Evolutionary conservation across 2,113 vertebrate genomes (phyloP).

Genomic region (Macrotus californicus): DNA sequence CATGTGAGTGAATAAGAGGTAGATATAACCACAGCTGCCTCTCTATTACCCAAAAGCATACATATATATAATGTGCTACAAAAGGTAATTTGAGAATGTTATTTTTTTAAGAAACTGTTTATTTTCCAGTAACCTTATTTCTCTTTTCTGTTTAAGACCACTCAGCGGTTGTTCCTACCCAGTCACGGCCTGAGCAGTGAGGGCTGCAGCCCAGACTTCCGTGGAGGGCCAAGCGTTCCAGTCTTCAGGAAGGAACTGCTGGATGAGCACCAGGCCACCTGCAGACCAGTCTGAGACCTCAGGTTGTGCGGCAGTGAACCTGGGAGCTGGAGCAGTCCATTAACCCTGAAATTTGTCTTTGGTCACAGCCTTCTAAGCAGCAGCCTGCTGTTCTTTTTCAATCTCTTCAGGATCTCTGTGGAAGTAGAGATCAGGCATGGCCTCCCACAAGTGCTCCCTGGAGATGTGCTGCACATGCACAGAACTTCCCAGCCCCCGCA

Average conservation of each 20-base stretch:
- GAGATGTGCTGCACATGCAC: neutral
- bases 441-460: rapidly evolving
- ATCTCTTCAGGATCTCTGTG: neutral
- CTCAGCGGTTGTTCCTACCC: neutral
- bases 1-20: neutral
- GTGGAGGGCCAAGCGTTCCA: neutral
- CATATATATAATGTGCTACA: neutral
- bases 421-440: neutral
- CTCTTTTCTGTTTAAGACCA: neutral
- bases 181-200: too few relatives aligned
- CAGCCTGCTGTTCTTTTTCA: rapidly evolving
- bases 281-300: neutral
- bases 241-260: neutral
- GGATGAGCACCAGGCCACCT: too few relatives aligned
- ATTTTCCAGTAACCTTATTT: neutral
- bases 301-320: neutral
- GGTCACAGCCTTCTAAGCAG: too few relatives aligned
- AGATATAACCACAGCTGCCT: neutral
- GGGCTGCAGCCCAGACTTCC: neutral
- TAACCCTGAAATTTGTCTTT: neutral
- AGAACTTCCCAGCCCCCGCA: rapidly evolving
- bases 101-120: neutral
- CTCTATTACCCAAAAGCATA: neutral
- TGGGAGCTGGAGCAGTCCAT: neutral
- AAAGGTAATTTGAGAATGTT: neutral